These are phyloP conservation scores for Encarsia formosa DNA, from an alignment of 2,888 invertebrate genomes.

Conservation along the genomic window DNA sequence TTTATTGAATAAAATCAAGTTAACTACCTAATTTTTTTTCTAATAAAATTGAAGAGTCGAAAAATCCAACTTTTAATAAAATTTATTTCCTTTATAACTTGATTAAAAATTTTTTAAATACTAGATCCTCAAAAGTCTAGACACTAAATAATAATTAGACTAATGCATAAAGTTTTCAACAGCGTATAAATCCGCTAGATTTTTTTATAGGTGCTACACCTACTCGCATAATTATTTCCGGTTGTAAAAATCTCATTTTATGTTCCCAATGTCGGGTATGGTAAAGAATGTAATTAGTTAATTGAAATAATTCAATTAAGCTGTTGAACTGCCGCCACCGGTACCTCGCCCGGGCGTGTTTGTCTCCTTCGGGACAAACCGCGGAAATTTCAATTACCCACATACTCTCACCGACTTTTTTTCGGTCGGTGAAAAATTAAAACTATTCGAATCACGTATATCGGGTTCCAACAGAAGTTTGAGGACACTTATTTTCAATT, in stretches of 20 bases:
- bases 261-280: slow-evolving; percentile 5
- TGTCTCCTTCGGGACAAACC: not conserved
- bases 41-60: too few species aligned
- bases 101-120: not conserved
- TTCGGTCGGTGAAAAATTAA: slow-evolving; percentile 6
- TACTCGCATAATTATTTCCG: slow-evolving; percentile 13
- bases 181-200: too few species aligned
- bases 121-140: not conserved
- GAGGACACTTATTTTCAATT: slow-evolving; percentile 15
- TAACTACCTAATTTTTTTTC: too few species aligned
- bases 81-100: not conserved
- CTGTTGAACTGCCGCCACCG: not conserved
- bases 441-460: slow-evolving; percentile 15
- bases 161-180: slow-evolving; percentile 10
- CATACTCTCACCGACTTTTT: not conserved
- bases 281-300: slow-evolving; percentile 18
- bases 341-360: not conserved
- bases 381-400: slow-evolving; percentile 14
- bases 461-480: slow-evolving; percentile 4
- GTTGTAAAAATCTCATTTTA: slow-evolving; percentile 17
- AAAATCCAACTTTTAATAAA: too few species aligned
- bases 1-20: too few species aligned
- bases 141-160: slow-evolving; percentile 1
- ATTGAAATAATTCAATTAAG: slow-evolving; percentile 26
- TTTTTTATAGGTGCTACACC: too few species aligned